These are phyloP conservation scores for Cheilosia vulpina DNA, from an alignment of 2,888 invertebrate species.

Conservation along the genomic window DNA sequence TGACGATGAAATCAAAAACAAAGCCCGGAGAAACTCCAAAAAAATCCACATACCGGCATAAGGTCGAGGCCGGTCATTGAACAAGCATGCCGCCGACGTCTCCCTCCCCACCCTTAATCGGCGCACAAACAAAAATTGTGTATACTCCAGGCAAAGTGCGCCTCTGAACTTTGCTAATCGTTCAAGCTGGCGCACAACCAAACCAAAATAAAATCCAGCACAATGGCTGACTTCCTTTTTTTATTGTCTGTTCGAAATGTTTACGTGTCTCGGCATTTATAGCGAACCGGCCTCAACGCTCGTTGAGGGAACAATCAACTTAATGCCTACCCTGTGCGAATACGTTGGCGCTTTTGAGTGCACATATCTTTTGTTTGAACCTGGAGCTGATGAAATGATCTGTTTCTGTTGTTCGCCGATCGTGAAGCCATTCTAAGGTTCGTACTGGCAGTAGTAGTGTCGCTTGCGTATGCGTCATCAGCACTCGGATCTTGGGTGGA, in stretches of 20 bases:
- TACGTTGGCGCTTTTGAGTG: constrained; percentile 12
- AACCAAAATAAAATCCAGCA: constrained; percentile 22
- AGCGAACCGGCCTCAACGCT: constrained; percentile 53
- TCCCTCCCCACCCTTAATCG: not conserved
- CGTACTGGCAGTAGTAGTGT: not conserved
- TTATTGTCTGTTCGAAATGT: constrained; percentile 28
- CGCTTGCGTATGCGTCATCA: constrained; percentile 63
- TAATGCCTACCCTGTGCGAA: constrained; percentile 55
- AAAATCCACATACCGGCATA: constrained; percentile 8
- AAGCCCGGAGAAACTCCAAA: constrained; percentile 32
- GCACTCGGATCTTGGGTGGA: constrained; percentile 31
- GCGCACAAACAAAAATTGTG: not conserved
- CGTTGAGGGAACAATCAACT: constrained; percentile 56
- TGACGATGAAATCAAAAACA: constrained; percentile 18
- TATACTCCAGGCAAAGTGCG: constrained; percentile 32
- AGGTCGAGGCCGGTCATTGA: constrained; percentile 74
- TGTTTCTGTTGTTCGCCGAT: constrained; percentile 56
- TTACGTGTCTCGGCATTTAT: constrained; percentile 60
- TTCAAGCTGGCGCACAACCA: constrained; percentile 42
- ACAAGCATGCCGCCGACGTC: constrained; percentile 31
- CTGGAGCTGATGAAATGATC: constrained; percentile 41
- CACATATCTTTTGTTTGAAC: constrained; percentile 49
- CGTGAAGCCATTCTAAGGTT: constrained; percentile 22
- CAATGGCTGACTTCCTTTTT: constrained; percentile 56
- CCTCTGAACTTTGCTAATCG: constrained; percentile 61